Base-by-base conservation (phyloP, 1,140 invertebrate species). In the Globodera ellingtonae region DNA sequence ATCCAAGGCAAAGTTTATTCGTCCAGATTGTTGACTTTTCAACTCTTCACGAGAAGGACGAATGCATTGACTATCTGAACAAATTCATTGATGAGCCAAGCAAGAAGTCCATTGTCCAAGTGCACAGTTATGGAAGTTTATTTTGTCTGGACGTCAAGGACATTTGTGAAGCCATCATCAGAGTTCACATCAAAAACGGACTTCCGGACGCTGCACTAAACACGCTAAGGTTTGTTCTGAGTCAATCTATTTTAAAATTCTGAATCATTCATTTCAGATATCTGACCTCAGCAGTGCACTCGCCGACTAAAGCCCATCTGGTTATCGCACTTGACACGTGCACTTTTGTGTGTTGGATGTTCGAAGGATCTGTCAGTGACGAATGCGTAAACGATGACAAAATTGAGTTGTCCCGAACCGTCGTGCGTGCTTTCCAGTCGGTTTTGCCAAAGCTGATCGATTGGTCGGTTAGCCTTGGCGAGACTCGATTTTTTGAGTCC, bases 401-500 rank as follows among this genome's bases (percentile, higher is more conserved):
- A 3, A 67, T 79, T 44, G 72, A 79, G 4, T 79, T 59, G 8
- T 18, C n/a, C 7, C 15, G 44, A 7, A 46, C 52, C 50, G 44
- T 69, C 18, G 69, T 81, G 50, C 59, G 66, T 46, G 21, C 46
- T 7, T 81, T 81, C 65, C 47, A 66, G 35, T n/a, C 46, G 48
- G 46, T 70, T 71, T 62, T 81, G 47, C 80, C 80, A n/a, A 78
- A 70, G 24, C 21, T 76, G n/a, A 72, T 81, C 65, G 80, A 81
- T 59, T 81, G 80, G 80, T 62, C 80, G 46, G 72, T 76, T 47
- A n/a, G 47, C 10, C 66, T 79, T 47, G 50, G 75, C 10, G 47
- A 10, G n/a, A 48, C 47, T 48, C 5, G 6, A 10, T 72, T 24
- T 8, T 47, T 48, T 9, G 77, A 80, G 67, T 66, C 72, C 4